Conservation (phyloP, 2,113 vertebrate genomes). For the Promerops cafer region DNA sequence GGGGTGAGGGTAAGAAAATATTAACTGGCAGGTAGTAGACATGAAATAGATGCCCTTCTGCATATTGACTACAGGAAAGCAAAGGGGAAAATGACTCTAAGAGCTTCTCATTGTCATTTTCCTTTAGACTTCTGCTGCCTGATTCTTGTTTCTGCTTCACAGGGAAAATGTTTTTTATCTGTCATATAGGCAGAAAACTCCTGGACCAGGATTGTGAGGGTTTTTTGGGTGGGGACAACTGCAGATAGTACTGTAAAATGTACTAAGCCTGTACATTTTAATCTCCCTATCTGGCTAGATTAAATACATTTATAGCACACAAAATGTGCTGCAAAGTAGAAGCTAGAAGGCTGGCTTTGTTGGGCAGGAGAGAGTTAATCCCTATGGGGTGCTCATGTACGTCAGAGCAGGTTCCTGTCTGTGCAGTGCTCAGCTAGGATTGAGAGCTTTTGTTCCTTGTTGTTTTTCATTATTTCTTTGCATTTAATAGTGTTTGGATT, state of each 20-base stretch:
- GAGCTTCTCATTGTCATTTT: not conserved
- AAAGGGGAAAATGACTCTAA: not conserved
- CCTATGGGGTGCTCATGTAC: slow-evolving; percentile 66
- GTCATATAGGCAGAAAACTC: not conserved
- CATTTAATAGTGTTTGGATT: slow-evolving; percentile 72
- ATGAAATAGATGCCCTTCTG: not conserved
- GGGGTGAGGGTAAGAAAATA: not conserved
- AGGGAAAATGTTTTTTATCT: not conserved
- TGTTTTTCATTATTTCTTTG: slow-evolving; percentile 68
- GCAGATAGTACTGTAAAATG: not conserved
- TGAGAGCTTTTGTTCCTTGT: slow-evolving; percentile 71
- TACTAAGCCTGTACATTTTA: not conserved
- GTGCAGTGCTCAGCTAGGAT: slow-evolving; percentile 65
- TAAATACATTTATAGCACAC: slow-evolving; percentile 13
- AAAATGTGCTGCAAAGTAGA: slow-evolving; percentile 7
- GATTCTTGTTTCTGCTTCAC: not conserved
- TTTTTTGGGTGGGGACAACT: not conserved
- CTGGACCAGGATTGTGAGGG: not conserved
- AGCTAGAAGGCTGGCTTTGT: slow-evolving; percentile 23
- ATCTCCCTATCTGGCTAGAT: not conserved
- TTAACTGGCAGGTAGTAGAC: not conserved
- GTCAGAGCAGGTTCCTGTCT: slow-evolving; percentile 67
- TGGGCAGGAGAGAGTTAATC: slow-evolving; percentile 71
- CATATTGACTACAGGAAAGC: not conserved
- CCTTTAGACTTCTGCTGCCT: not conserved